Base-by-base conservation (phyloP, 1,140 invertebrate genomes). In the Mercenaria mercenaria region DNA sequence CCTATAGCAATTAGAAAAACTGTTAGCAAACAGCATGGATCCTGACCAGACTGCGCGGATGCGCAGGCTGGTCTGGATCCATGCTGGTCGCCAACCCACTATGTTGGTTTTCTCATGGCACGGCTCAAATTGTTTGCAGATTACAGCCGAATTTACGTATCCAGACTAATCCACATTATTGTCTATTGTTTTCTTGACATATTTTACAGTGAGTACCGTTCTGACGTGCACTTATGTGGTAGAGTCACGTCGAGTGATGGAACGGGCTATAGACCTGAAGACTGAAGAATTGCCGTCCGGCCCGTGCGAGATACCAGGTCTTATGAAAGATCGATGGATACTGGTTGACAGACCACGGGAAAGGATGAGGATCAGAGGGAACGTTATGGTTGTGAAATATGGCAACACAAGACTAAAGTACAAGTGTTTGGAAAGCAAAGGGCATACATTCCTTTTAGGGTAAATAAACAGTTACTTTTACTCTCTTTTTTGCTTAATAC, bases 381-480 rank as follows among this genome's bases (percentile, higher is more conserved):
- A 85, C 52, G 76, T 79, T 52, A 85, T 85, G 83, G 50, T 72
- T 43, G 83, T 74, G 34, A 85, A 72, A 52, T 85, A 85, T 56
- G 83, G 90, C 20, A 80, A 85, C 8, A 89, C 90, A 52, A 91
- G 77, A n/a, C 72, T 91, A 1, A 81, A 90, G 13, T 93, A 90
- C 79, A 91, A 91, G 41, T 93, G 93, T 81, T 64, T 92, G 10
- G 90, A 93, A 61, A 84, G 76, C 23, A 91, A 88, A 74, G 92
- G 92, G 18, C 92, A 92, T 67, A 92, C 92, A 34, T 93, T 92
- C 67, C 47, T 93, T 32, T 64, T 93, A 29, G 92, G 91, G 93
- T 93, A 91, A 69, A 32, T 77, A n/a, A 85, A n/a, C n/a, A n/a
- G n/a, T n/a, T n/a, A n/a, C n/a, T n/a, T n/a, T n/a, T n/a, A n/a